Percentiles rank a stretch among this genome's conserved stretches.
Conservation (phyloP, 2,797 vertebrate genomes). For the Hylomyscus alleni region DNA sequence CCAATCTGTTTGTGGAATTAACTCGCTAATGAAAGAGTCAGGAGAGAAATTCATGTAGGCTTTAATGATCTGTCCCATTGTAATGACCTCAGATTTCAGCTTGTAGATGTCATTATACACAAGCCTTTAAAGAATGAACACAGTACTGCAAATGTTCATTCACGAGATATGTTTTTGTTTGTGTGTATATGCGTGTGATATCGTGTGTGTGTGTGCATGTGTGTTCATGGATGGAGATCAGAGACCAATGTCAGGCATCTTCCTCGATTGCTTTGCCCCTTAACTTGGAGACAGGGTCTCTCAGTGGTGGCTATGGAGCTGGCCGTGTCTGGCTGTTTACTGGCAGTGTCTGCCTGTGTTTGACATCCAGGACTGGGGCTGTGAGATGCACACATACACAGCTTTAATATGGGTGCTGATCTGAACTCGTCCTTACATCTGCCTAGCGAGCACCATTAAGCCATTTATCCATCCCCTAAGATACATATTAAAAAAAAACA, state of each 20-base stretch:
- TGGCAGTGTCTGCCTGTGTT: background rate
- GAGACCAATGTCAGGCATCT: background rate
- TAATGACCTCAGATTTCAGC: background rate
- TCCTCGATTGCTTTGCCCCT: background rate
- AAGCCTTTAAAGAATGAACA: constrained; percentile 10
- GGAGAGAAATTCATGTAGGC: background rate
- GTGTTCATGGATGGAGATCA: background rate
- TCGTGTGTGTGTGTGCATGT: background rate
- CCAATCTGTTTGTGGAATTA: background rate
- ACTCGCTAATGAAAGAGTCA: background rate
- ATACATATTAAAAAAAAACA: background rate
- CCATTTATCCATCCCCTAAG: background rate
- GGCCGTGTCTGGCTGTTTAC: background rate
- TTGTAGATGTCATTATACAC: background rate
- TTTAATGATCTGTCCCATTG: background rate
- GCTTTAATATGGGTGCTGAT: background rate
- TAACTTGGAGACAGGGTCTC: background rate
- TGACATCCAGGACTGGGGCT: background rate
- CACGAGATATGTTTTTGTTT: background rate
- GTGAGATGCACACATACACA: background rate
- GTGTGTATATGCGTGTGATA: background rate
- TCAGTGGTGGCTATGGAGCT: background rate
- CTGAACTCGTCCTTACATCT: background rate
- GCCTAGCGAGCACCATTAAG: background rate
- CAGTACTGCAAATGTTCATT: constrained; percentile 28